phyloP scores from a whole-genome alignment of 1,140 invertebrate species.

The Drosophila hydei region DNA sequence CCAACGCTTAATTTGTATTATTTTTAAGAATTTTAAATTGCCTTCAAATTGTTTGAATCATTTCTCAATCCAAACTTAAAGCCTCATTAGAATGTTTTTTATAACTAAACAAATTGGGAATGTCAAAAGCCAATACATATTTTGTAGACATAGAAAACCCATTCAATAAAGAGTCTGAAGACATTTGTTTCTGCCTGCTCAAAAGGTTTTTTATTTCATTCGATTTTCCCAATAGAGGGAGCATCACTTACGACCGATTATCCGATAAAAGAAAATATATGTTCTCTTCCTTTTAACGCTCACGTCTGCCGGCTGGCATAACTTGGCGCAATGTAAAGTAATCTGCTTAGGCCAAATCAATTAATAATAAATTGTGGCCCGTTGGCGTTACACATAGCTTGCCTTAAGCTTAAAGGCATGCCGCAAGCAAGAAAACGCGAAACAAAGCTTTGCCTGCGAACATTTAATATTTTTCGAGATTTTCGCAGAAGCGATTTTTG shows the following conservation, averaged over 20 bases:
- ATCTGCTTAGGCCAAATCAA: conserved; percentile 77
- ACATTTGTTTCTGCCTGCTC: neutral
- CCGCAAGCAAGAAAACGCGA: conserved; percentile 2
- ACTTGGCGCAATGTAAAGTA: conserved; percentile 46
- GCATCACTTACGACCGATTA: conserved; percentile 17
- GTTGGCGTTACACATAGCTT: conserved; percentile 53
- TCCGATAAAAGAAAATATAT: conserved; percentile 12
- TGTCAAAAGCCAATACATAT: too few species aligned
- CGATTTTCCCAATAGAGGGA: neutral
- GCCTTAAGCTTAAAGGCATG: conserved; percentile 21
- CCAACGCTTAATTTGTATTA: too few species aligned
- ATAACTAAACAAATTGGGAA: too few species aligned
- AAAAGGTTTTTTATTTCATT: neutral
- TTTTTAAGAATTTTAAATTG: too few species aligned
- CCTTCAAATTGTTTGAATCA: too few species aligned
- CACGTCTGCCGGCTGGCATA: conserved; percentile 29
- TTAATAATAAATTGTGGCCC: conserved; percentile 75
- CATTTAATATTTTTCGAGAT: conserved; percentile 58
- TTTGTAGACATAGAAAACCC: too few species aligned
- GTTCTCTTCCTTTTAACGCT: neutral
- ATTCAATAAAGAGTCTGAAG: neutral
- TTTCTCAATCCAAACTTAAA: too few species aligned
- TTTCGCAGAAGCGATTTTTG: conserved; percentile 44
- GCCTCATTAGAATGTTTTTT: too few species aligned
- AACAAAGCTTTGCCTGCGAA: conserved; percentile 60